Base-by-base conservation (phyloP, 2,888 invertebrate genomes). In the Heliconius erato region DNA sequence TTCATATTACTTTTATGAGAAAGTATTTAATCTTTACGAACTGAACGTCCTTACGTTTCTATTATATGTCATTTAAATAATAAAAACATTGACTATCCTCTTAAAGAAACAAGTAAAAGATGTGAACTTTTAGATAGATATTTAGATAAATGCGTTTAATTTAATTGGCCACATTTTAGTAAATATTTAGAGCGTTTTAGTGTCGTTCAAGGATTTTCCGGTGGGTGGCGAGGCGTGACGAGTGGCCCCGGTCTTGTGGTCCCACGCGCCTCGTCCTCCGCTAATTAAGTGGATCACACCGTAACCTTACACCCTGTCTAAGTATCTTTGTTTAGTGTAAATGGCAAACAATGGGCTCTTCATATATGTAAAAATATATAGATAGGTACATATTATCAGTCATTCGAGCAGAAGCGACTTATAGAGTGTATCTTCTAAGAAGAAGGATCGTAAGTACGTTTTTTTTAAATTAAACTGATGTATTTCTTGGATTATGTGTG, bases 201-300 rank as follows among this genome's bases (percentile, higher is more conserved):
- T 90, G 89, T 88, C 89, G 88, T 86, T 90, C 90, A 92, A 94
- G 92, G 91, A 92, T 92, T 87, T 91, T 89, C 90, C 90, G 84
- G 81, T 80, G 86, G 76, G 84, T 86, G 85, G 84, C 88, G 86
- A 87, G 82, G 89, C 88, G 87, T 88, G 88, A 89, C 89, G 81
- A 65, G 69, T 76, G 84, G 84, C 81, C 81, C 83, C 84, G 82
- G 83, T 85, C 85, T 85, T 85, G 83, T 81, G 79, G 76, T 83
- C 83, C 85, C 84, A 83, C 86, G 82, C 84, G 87, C 86, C 79
- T 85, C 86, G 81, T 71, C 83, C 85, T 76, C 71, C 32, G 83
- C 88, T 90, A 93, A 94, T 94, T 94, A 94, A 91, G 87, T 91
- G 91, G 92, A 89, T 91, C 92, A 91, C 87, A 90, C 92, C 93